Evolutionary conservation across 2,113 vertebrate genomes (phyloP).

Genomic region (Podarcis muralis): DNA sequence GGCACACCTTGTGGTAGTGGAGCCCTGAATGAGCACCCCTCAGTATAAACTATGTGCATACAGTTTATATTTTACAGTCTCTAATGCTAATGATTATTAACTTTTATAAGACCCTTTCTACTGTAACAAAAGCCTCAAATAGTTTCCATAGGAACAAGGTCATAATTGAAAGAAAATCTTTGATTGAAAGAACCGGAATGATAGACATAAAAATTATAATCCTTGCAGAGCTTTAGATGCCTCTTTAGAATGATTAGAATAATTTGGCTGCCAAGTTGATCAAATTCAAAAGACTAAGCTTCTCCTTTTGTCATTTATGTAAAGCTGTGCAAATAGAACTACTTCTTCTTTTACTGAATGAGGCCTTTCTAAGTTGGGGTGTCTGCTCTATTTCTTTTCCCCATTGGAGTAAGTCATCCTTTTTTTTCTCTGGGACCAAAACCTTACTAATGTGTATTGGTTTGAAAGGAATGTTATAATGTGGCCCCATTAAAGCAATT

Average conservation of each 20-base stretch:
- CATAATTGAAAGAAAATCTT: slow-evolving; percentile 58
- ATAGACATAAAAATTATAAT: slow-evolving; percentile 55
- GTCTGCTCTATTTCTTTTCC: slow-evolving; percentile 3
- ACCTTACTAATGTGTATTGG: slow-evolving; percentile 34
- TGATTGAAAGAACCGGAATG: slow-evolving; percentile 54
- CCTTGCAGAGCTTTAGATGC: slow-evolving; percentile 53
- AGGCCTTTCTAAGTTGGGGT: slow-evolving; percentile 33
- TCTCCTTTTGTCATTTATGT: slow-evolving; percentile 40
- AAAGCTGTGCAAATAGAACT: slow-evolving; percentile 33
- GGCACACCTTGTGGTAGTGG: slow-evolving; percentile 44
- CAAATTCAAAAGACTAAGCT: slow-evolving; percentile 35
- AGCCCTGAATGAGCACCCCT: slow-evolving; percentile 45
- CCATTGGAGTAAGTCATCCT: slow-evolving; percentile 57
- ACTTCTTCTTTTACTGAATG: slow-evolving; percentile 17
- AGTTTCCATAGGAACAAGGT: slow-evolving; percentile 46
- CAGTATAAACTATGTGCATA: slow-evolving; percentile 10
- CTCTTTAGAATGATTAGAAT: slow-evolving; percentile 71
- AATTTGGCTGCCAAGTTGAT: slow-evolving; percentile 73
- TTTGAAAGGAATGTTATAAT: slow-evolving; percentile 40
- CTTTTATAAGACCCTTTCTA: slow-evolving; percentile 50
- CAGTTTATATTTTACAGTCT: slow-evolving; percentile 17
- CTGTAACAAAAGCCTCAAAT: slow-evolving; percentile 55
- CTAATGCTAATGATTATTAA: slow-evolving; percentile 61
- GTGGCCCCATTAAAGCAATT: neutral
- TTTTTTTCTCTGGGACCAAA: slow-evolving; percentile 46